phyloP scores from a whole-genome alignment of 1,140 invertebrate species.

The Drosophila kohkoa region DNA sequence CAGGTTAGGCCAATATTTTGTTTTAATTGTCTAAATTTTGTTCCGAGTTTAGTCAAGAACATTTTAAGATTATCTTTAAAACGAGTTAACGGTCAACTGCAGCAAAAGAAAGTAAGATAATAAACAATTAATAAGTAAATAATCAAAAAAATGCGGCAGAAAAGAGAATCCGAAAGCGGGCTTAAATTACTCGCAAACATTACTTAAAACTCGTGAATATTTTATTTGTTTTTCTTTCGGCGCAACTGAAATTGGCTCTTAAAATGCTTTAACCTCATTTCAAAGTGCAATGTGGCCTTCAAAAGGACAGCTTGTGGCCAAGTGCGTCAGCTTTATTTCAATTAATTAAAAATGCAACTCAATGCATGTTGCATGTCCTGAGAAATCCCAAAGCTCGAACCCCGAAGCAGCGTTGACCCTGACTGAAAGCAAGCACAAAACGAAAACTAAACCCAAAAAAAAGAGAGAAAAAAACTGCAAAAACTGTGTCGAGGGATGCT shows the following conservation, averaged over 20 bases:
- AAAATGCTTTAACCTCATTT: slow-evolving; percentile 37
- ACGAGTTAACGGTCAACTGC: not conserved
- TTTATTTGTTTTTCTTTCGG: slow-evolving; percentile 12
- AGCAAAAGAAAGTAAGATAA: not conserved
- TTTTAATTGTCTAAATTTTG: too few relatives aligned
- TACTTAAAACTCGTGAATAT: slow-evolving; percentile 1
- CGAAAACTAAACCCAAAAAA: not conserved
- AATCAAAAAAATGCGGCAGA: not conserved
- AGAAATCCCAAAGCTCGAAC: slow-evolving; percentile 29
- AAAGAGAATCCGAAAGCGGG: not conserved
- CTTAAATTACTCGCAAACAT: slow-evolving; percentile 1
- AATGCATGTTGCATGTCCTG: slow-evolving; percentile 47
- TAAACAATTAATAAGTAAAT: slow-evolving; percentile 1
- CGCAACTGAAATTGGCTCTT: slow-evolving; percentile 28
- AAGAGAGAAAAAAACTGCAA: slow-evolving; percentile 1
- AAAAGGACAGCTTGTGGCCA: slow-evolving; percentile 31
- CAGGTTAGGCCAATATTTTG: slow-evolving; percentile 42
- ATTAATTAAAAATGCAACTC: slow-evolving; percentile 58
- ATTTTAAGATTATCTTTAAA: too few relatives aligned
- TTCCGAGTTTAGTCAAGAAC: too few relatives aligned
- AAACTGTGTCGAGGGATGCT: slow-evolving; percentile 50
- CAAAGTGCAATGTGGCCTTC: slow-evolving; percentile 31
- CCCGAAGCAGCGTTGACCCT: slow-evolving; percentile 32
- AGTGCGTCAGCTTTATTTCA: slow-evolving; percentile 48
- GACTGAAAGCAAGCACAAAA: slow-evolving; percentile 11